A percentile compares a stretch with the other conserved stretches of the same genome.
Conservation (phyloP, 2,113 vertebrate genomes). For the Smithornis capensis region DNA sequence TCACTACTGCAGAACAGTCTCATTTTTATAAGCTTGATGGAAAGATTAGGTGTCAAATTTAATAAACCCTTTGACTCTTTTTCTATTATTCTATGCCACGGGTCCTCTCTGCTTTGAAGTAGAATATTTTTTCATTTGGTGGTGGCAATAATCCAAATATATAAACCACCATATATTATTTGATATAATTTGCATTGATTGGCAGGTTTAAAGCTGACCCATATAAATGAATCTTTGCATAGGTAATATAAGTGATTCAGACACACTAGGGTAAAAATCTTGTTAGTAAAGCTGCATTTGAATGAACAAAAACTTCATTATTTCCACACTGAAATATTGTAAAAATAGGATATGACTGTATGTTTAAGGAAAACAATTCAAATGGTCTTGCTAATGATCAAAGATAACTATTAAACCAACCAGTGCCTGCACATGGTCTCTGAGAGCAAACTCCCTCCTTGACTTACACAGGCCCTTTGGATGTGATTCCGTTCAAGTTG, state of each 20-base stretch:
- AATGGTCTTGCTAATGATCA: background rate
- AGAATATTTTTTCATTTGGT: constrained; percentile 9
- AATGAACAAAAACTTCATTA: background rate
- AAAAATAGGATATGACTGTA: background rate
- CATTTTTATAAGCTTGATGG: constrained; percentile 50
- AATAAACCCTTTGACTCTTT: constrained; percentile 52
- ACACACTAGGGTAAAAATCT: constrained; percentile 1
- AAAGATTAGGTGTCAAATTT: constrained; percentile 61
- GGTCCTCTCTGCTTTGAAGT: constrained; percentile 5
- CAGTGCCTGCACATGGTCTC: background rate
- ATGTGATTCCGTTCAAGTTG: background rate
- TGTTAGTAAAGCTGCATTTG: background rate
- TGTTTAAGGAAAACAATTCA: background rate
- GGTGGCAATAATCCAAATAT: constrained; percentile 21
- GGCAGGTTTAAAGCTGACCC: constrained; percentile 21
- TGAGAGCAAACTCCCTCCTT: background rate
- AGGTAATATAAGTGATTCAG: background rate
- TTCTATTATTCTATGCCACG: constrained; percentile 1
- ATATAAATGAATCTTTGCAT: constrained; percentile 15
- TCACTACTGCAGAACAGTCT: background rate
- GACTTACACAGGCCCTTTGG: background rate
- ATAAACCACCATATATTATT: background rate
- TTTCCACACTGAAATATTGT: background rate
- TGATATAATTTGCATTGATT: constrained; percentile 36
- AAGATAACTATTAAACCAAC: background rate